Percentiles rank a stretch among this genome's conserved stretches.
phyloP scores from a whole-genome alignment of 2,888 invertebrate genomes.

The Dendrolimus houi region DNA sequence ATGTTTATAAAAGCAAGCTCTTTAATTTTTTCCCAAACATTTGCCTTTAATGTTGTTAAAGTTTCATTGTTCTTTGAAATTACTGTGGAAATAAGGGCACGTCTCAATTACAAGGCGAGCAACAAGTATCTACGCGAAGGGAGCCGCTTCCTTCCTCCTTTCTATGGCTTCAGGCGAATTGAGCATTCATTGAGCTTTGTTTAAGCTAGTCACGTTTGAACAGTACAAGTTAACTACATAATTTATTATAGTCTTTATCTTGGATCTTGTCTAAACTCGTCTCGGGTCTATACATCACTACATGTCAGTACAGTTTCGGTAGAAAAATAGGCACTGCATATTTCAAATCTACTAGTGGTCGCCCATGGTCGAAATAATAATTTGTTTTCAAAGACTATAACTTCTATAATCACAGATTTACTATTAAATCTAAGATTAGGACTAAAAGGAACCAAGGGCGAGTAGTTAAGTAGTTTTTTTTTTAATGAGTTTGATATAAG shows the following conservation, averaged over 20 bases:
- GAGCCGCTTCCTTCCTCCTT: not conserved
- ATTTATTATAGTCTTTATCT: conserved; percentile 1
- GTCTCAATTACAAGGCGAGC: not conserved
- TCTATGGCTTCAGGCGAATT: not conserved
- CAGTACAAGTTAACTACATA: not conserved
- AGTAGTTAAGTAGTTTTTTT: too few relatives aligned
- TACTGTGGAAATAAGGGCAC: not conserved
- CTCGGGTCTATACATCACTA: too few relatives aligned
- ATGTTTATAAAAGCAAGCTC: too few relatives aligned
- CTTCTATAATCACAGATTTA: too few relatives aligned
- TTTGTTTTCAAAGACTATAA: too few relatives aligned
- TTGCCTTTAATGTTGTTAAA: not conserved
- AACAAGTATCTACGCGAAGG: not conserved
- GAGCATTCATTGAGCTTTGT: not conserved
- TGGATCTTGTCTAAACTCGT: not conserved
- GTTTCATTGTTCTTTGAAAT: not conserved
- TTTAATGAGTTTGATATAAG: too few relatives aligned
- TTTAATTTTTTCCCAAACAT: not conserved
- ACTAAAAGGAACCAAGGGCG: too few relatives aligned
- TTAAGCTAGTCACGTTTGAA: not conserved
- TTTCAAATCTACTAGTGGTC: too few relatives aligned
- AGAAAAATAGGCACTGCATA: too few relatives aligned
- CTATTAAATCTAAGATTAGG: too few relatives aligned
- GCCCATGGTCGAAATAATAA: too few relatives aligned
- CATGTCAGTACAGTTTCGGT: too few relatives aligned